phyloP scores from a whole-genome alignment of 2,888 invertebrate genomes.

The Drosophila anomalata region DNA sequence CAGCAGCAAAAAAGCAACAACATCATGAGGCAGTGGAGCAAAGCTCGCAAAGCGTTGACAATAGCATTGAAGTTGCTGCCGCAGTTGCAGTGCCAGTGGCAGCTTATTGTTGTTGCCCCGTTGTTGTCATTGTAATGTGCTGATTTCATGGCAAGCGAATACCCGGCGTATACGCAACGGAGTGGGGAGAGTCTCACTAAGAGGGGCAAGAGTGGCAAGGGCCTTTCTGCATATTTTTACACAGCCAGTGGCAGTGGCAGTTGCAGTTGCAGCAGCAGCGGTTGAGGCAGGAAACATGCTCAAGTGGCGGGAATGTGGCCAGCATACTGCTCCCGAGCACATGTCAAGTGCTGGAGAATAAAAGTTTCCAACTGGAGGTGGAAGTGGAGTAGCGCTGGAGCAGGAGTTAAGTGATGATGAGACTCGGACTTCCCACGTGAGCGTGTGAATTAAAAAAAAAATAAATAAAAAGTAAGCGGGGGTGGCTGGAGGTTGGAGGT shows the following conservation, averaged over 20 bases:
- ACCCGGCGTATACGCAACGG: constrained; percentile 72
- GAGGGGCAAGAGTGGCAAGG: constrained; percentile 12
- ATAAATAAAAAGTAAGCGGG: constrained; percentile 36
- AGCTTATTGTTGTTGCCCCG: constrained; percentile 32
- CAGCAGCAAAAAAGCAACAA: constrained; percentile 35
- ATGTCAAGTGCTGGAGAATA: constrained; percentile 45
- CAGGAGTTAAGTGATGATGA: constrained; percentile 63
- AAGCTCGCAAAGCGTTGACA: constrained; percentile 69
- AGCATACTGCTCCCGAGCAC: constrained; percentile 49
- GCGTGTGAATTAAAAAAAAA: constrained; percentile 67
- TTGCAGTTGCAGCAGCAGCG: constrained; percentile 5
- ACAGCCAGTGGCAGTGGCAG: constrained; percentile 14
- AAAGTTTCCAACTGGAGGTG: not conserved
- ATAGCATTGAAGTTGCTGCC: constrained; percentile 68
- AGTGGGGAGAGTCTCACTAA: constrained; percentile 1
- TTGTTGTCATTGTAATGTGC: constrained; percentile 54
- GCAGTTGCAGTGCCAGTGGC: constrained; percentile 30
- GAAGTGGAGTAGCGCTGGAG: constrained; percentile 6
- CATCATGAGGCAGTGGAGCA: constrained; percentile 60
- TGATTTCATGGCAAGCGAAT: constrained; percentile 64
- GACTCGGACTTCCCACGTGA: constrained; percentile 65
- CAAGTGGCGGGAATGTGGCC: constrained; percentile 71
- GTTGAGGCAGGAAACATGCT: constrained; percentile 70
- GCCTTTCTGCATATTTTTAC: constrained; percentile 48
- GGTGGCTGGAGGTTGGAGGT: constrained; percentile 1